Percentiles rank a stretch among this genome's conserved stretches.
Evolutionary conservation across 1,140 invertebrate genomes (phyloP).

Genomic region (Drosophila bocki): DNA sequence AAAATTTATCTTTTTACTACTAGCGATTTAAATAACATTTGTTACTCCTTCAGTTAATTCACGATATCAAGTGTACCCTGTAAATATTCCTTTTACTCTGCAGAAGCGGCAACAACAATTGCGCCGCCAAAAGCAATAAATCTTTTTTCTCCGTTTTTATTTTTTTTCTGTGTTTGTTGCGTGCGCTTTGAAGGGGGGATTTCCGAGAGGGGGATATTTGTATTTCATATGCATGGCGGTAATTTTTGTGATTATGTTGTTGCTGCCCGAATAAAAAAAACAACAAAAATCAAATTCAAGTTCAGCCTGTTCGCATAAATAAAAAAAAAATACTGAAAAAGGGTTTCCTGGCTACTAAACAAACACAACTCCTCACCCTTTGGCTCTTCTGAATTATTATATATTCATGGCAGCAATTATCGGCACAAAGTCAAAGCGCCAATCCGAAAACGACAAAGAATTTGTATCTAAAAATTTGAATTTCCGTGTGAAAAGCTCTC

Average conservation of each 20-base stretch:
- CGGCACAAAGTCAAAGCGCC: constrained; percentile 67
- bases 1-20: background rate
- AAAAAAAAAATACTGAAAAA: constrained; percentile 39
- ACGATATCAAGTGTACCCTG: no score
- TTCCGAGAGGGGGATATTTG: constrained; percentile 65
- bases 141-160: constrained; percentile 62
- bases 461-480: constrained; percentile 24
- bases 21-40: background rate
- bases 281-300: constrained; percentile 61
- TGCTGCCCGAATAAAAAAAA: constrained; percentile 30
- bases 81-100: constrained; percentile 43
- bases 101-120: constrained; percentile 68
- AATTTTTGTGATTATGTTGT: constrained; percentile 82
- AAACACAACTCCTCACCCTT: constrained; percentile 48
- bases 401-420: constrained; percentile 82
- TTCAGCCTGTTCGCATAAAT: constrained; percentile 75
- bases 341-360: constrained; percentile 69
- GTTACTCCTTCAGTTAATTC: background rate
- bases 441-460: constrained; percentile 45
- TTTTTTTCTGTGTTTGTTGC: constrained; percentile 66
- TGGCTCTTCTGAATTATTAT: constrained; percentile 61
- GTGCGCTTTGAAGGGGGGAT: constrained; percentile 59
- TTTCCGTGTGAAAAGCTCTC: constrained; percentile 31
- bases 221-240: constrained; percentile 82
- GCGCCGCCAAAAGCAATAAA: constrained; percentile 80